Conservation (phyloP, 2,113 vertebrate genomes). For the Melanerpes formicivorus region DNA sequence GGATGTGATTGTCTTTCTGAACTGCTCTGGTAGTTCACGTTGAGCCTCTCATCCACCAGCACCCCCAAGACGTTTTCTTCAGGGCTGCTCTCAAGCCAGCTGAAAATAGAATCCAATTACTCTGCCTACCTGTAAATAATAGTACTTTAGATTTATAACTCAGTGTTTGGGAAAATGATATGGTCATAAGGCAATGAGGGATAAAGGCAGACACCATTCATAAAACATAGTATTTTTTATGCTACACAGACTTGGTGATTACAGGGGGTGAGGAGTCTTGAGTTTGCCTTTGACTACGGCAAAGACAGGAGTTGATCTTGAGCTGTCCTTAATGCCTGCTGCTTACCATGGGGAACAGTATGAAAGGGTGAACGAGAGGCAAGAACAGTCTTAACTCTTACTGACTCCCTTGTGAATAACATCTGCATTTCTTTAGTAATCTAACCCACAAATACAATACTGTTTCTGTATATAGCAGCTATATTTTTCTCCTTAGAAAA, state of each 20-base stretch:
- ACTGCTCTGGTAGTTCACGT: no score
- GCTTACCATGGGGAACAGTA: background rate
- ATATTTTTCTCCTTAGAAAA: background rate
- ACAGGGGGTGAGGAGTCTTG: background rate
- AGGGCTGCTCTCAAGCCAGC: background rate
- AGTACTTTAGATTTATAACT: background rate
- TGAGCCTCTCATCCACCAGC: no score
- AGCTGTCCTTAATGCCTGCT: background rate
- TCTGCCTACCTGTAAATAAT: background rate
- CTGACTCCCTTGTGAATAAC: background rate
- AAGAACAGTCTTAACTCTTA: background rate
- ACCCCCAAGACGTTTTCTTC: no score
- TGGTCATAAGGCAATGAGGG: background rate
- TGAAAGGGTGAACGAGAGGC: background rate
- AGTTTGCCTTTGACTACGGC: background rate
- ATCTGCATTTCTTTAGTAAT: background rate
- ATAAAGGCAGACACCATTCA: background rate
- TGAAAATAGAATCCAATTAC: background rate
- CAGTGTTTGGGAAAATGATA: background rate
- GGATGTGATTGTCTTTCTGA: no score
- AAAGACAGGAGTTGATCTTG: background rate
- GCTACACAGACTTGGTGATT: accelerated
- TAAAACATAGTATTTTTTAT: background rate
- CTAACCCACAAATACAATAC: background rate
- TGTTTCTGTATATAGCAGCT: background rate